Evolutionary conservation across 2,797 vertebrate species (phyloP), one percentile per base, ranked within the genome.

Genomic region (Gymnoscopelus braueri): DNA sequence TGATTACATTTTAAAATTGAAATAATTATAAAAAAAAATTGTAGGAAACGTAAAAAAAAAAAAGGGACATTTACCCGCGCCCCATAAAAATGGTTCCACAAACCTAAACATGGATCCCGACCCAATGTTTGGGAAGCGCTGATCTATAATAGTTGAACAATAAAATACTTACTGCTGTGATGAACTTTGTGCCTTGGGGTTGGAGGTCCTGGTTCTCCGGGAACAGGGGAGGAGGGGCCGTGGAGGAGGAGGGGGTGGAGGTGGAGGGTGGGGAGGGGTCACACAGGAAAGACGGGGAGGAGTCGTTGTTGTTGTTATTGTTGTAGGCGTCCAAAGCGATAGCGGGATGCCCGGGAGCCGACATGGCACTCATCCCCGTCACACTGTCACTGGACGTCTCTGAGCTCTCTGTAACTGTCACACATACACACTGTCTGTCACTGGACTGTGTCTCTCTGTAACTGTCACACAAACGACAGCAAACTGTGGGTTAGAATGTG

Each of bases 321-420:
- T 85, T 82, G 86, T 82, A 93, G 0, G 81, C 84, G 67, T 94
- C 92, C 59, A 91, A 83, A 76, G 57, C 29, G 4, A 78, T 51
- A 51, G 65, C 73, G 44, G 87, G 5, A 56, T 83, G 78, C 19
- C 60, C 82, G 0, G 89, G 87, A 48, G 75, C 29, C 12, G 82
- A 56, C 51, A 90, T 80, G 19, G 76, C 71, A 12, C 84, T 88
- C 67, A 91, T 81, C 2, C 86, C 89, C 5, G 86, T 84, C 4
- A 92, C 79, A 8, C 93, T 93, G 65, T 94, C 91, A 12, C 86
- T 92, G 61, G 93, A 95, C 0, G 88, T 90, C 78, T 94, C 93
- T 0, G 91, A 92, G 75, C 91, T 90, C 75, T 94, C 93, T 6
- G 91, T 91, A 9, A 93, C 94, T 94, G 76, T 5, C 19, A 69